Evolutionary conservation across 2,888 invertebrate species (phyloP).

Genomic region (Acheta domesticus): DNA sequence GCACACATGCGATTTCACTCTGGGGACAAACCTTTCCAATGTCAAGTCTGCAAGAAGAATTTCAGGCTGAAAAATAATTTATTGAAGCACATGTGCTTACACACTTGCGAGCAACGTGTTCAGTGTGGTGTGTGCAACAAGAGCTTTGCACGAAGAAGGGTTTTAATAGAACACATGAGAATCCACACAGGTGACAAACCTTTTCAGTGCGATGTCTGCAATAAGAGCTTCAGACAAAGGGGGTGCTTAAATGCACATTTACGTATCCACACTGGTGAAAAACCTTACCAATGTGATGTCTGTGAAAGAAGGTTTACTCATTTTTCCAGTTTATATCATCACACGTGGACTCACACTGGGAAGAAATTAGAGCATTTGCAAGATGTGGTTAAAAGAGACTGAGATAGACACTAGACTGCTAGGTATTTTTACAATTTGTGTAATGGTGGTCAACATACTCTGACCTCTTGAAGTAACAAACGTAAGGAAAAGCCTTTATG

Average conservation of each 20-base stretch:
- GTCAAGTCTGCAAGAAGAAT: neutral
- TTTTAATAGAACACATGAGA: neutral
- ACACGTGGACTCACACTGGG: neutral
- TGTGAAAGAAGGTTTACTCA: neutral
- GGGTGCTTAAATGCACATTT: neutral
- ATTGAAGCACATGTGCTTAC: neutral
- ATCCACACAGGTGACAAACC: neutral
- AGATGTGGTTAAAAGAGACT: too few species aligned
- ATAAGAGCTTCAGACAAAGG: neutral
- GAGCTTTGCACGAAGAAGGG: neutral
- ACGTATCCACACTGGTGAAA: neutral
- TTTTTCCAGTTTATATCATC: neutral
- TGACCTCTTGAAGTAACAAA: too few species aligned
- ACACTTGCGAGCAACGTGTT: neutral
- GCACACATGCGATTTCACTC: neutral
- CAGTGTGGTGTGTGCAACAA: neutral
- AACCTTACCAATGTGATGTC: neutral
- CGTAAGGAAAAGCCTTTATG: too few species aligned
- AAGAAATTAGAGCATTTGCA: neutral
- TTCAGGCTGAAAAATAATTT: neutral
- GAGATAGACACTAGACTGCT: too few species aligned
- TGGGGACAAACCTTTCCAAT: neutral
- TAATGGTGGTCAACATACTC: too few species aligned
- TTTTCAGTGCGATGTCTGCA: neutral
- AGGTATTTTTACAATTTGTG: too few species aligned